phyloP scores from a whole-genome alignment of 2,113 vertebrate species.

The Dermatemys mawii region DNA sequence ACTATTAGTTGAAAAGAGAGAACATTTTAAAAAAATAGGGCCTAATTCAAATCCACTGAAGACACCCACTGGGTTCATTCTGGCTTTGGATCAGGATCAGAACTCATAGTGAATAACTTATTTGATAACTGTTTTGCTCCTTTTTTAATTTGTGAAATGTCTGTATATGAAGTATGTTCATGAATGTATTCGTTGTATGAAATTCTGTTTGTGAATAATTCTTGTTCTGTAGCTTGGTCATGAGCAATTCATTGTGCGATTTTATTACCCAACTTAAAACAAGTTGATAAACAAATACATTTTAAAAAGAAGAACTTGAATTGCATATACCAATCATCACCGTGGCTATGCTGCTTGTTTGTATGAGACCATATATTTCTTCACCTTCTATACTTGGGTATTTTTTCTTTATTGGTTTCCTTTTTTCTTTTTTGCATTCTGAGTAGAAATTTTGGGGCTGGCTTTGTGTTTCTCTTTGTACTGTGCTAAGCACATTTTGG shows the following conservation, averaged over 20 bases:
- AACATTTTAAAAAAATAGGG: neutral
- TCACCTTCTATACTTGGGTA: neutral
- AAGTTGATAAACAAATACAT: neutral
- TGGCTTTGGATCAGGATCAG: neutral
- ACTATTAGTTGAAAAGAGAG: neutral
- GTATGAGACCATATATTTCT: neutral
- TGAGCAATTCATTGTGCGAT: neutral
- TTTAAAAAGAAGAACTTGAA: neutral
- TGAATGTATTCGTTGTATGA: neutral
- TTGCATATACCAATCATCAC: neutral
- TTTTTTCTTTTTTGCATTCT: neutral
- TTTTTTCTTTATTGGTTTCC: neutral
- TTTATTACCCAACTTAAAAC: neutral
- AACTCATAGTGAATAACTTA: neutral
- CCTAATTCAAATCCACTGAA: neutral
- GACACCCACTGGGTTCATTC: neutral
- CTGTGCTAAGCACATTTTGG: neutral
- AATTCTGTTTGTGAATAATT: neutral
- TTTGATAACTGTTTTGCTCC: neutral
- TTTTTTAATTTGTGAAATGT: neutral
- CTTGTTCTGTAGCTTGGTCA: neutral
- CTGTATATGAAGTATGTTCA: neutral
- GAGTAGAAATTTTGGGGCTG: neutral
- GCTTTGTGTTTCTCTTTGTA: neutral
- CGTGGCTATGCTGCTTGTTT: neutral